Percentiles rank a stretch among this genome's conserved stretches.
phyloP scores from a whole-genome alignment of 2,888 invertebrate species.

The Lamproptera curius region DNA sequence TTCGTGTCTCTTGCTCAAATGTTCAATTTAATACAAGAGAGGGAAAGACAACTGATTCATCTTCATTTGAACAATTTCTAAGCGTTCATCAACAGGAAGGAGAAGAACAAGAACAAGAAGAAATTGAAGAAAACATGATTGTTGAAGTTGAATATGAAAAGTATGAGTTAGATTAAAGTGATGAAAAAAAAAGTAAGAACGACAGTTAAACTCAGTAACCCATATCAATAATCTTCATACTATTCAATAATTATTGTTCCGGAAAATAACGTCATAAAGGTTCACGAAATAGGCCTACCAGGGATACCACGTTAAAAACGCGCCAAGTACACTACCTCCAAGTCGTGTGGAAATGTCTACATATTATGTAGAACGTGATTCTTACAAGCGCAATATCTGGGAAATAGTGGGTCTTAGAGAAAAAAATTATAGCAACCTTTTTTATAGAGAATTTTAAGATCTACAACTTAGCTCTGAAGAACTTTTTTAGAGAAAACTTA shows the following conservation, averaged over 20 bases:
- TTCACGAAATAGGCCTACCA: conserved; percentile 1
- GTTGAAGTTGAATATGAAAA: not conserved
- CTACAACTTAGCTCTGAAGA: not conserved
- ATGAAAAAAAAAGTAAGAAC: conserved; percentile 4
- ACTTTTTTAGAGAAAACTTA: not conserved
- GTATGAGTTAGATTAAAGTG: not conserved
- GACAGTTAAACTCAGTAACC: not conserved
- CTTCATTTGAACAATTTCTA: not conserved
- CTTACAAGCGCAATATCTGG: not conserved
- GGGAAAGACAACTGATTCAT: not conserved
- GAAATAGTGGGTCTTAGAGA: not conserved
- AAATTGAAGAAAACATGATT: not conserved
- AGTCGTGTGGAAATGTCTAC: not conserved
- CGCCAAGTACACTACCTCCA: not conserved
- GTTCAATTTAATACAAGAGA: conserved; percentile 22
- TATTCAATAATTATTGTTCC: conserved; percentile 6
- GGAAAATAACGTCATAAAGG: conserved; percentile 4
- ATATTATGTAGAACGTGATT: not conserved
- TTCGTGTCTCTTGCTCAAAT: conserved; percentile 26
- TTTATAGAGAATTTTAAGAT: not conserved
- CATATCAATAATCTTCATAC: conserved; percentile 3
- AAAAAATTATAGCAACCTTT: not conserved
- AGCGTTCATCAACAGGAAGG: not conserved
- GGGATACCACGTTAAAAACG: not conserved
- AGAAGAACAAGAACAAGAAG: not conserved